Evolutionary conservation across 2,113 vertebrate species (phyloP).

Genomic region (Pogona vitticeps): DNA sequence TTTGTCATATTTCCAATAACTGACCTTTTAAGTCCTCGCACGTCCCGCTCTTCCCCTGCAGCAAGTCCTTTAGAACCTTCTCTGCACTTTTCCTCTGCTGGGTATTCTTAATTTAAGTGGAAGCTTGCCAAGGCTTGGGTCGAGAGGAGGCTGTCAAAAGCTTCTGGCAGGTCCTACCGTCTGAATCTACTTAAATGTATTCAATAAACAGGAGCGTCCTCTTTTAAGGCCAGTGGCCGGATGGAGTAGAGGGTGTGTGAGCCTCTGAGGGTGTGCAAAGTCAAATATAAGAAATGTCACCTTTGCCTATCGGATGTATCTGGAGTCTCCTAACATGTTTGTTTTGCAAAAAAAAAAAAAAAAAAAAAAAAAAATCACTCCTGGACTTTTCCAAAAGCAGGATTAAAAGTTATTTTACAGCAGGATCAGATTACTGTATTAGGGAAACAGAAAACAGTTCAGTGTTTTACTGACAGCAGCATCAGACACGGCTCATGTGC

Average conservation of each 20-base stretch:
- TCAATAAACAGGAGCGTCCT: not conserved
- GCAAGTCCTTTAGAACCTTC: not conserved
- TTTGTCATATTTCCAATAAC: constrained; percentile 16
- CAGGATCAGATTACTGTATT: not conserved
- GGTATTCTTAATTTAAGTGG: not conserved
- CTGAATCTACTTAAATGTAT: not conserved
- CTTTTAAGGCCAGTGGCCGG: not conserved
- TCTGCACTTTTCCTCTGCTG: too few species aligned
- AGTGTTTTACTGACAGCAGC: not conserved
- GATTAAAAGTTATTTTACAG: not conserved
- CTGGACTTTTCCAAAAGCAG: too few species aligned
- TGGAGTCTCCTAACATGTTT: not conserved
- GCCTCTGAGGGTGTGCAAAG: not conserved
- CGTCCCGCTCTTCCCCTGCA: not conserved
- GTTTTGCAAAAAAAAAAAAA: too few species aligned
- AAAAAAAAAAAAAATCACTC: too few species aligned
- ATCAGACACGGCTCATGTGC: not conserved
- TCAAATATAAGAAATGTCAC: too few species aligned
- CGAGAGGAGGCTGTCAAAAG: not conserved
- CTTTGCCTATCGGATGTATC: too few species aligned
- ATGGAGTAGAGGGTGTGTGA: not conserved
- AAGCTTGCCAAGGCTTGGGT: too few species aligned
- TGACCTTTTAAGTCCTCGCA: not conserved
- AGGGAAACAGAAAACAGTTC: not conserved
- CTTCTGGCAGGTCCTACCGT: too few species aligned